Percentiles rank a stretch among this genome's conserved stretches.
These are phyloP conservation scores for Naso thynnoides DNA, from an alignment of 2,797 vertebrate species.

Conservation along the genomic window DNA sequence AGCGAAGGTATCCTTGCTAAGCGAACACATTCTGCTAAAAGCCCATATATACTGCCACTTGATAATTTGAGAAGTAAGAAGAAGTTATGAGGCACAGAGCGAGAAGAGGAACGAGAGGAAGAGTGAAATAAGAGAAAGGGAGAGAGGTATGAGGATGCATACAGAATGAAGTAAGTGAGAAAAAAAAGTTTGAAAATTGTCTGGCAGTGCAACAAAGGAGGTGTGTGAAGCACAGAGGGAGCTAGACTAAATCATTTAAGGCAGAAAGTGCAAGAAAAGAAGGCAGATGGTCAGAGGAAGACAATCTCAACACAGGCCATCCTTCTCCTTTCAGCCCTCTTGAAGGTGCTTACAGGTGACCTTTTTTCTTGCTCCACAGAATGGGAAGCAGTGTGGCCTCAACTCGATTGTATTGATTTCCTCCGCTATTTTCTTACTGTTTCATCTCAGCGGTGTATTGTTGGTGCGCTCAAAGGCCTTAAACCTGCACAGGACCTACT, in stretches of 20 bases:
- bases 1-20: slow-evolving; percentile 45
- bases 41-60: slow-evolving; percentile 51
- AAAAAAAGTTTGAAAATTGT: neutral
- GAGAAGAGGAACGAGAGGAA: neutral
- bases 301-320: neutral
- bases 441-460: slow-evolving; percentile 54
- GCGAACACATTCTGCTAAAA: slow-evolving; percentile 64
- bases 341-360: slow-evolving; percentile 15
- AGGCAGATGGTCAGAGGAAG: neutral
- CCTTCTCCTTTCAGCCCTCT: slow-evolving; percentile 10
- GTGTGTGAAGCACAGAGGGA: slow-evolving; percentile 9
- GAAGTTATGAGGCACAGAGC: neutral
- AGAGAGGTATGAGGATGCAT: slow-evolving; percentile 6
- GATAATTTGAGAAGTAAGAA: slow-evolving; percentile 53
- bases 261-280: slow-evolving; percentile 18
- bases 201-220: slow-evolving; percentile 14
- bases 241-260: slow-evolving; percentile 18
- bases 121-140: neutral
- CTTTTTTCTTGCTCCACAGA: slow-evolving; percentile 37
- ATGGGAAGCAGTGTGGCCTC: slow-evolving; percentile 22
- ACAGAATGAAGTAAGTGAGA: slow-evolving; percentile 8
- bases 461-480: slow-evolving; percentile 62
- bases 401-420: slow-evolving; percentile 63
- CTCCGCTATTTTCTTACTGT: slow-evolving; percentile 39
- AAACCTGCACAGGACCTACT: slow-evolving; percentile 65